A percentile compares a stretch with the other conserved stretches of the same genome.
Conservation (phyloP, 2,888 invertebrate genomes). For the Julus scanicus region DNA sequence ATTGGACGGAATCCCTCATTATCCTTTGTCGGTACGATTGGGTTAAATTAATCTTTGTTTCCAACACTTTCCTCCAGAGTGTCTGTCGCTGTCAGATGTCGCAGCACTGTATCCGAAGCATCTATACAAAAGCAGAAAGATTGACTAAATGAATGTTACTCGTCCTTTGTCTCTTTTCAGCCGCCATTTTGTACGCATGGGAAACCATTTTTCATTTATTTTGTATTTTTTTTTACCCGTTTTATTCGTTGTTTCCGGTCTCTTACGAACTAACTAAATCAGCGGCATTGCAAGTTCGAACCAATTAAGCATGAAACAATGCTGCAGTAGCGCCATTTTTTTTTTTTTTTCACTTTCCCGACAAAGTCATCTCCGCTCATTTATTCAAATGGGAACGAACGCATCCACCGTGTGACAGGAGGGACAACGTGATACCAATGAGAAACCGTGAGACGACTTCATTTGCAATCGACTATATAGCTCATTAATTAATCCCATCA, state of each 20-base stretch:
- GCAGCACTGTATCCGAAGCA: not conserved
- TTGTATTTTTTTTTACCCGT: not conserved
- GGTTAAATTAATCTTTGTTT: slow-evolving; percentile 38
- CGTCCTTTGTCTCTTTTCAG: not conserved
- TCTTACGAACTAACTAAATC: slow-evolving; percentile 1
- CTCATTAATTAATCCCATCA: slow-evolving; percentile 15
- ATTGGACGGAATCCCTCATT: slow-evolving; percentile 15
- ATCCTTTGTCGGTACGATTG: slow-evolving; percentile 35
- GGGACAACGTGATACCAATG: not conserved
- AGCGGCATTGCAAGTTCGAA: slow-evolving; percentile 9
- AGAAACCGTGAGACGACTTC: slow-evolving; percentile 13
- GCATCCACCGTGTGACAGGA: slow-evolving; percentile 29
- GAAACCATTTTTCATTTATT: slow-evolving; percentile 41
- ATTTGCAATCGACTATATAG: slow-evolving; percentile 3
- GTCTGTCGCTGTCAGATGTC: slow-evolving; percentile 23
- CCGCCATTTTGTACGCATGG: slow-evolving; percentile 39
- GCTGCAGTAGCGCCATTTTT: slow-evolving; percentile 20
- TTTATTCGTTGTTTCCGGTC: slow-evolving; percentile 17
- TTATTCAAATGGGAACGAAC: not conserved
- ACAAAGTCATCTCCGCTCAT: slow-evolving; percentile 37
- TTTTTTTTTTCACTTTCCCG: not conserved
- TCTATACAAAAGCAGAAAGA: not conserved
- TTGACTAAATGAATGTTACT: not conserved
- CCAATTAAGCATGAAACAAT: slow-evolving; percentile 47
- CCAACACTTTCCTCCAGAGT: not conserved